Evolutionary conservation across 2,888 invertebrate species (phyloP), one percentile per base, ranked within the genome.

Genomic region (Dolichopus griseipennis): DNA sequence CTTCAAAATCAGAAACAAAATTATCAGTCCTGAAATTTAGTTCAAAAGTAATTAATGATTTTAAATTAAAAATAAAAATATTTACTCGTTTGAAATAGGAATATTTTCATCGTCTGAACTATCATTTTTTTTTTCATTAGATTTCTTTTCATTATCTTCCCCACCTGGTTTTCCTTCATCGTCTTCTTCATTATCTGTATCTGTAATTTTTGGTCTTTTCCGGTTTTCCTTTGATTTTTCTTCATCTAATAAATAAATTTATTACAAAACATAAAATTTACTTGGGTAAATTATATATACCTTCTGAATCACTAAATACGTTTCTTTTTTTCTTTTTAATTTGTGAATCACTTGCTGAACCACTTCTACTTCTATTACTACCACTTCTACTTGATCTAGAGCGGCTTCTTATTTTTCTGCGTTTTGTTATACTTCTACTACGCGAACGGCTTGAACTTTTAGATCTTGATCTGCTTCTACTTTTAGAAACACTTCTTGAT

Each of bases 1-100:
- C 81, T 78, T 99, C 98, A 83, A 99, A 99, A 83, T 99, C 99
- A 0, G 94, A 93, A 75, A 93, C 79, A 70, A 88, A 87, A 67
- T 79, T 76, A 33, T 76, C 78, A 66, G 74, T 75, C 4, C 79
- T 78, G 41, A 37, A 65, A 22, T 22, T 22, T 37, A 1, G 1
- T 52, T 52, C 12, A 33, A 64, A 5, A 5, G 27, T 43, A 22
- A 34, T 21, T 68, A 61, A n/a, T 37, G 41, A 61, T 37, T 37
- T 37, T 37, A 10, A 18, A 20, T 84, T 84, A 73, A 85, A 87
- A 2, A 86, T 84, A 62, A 22, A 20, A 10, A 21, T 15, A n/a
- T 43, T 65, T 77, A 71, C 62, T 77, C 76, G 68, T 74, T 76
- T 43, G 73, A 73, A 62, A 78, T 73, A 9, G 77, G 78, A 33